Base-by-base conservation (phyloP, 2,113 vertebrate species). In the Cephalopholis sonnerati region DNA sequence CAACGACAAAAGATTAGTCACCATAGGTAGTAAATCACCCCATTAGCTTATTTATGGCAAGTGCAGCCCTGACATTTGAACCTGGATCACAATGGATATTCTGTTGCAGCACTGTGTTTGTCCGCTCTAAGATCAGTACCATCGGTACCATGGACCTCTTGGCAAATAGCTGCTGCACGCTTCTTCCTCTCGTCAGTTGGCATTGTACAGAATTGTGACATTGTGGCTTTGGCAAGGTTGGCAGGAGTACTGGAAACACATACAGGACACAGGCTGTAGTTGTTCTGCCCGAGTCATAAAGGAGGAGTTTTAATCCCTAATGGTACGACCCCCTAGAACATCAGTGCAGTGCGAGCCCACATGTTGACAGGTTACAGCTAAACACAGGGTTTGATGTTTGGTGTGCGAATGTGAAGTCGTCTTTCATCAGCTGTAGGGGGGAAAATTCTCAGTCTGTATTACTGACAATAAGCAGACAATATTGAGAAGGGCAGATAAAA, bases 141-240 rank as follows among this genome's bases (percentile, higher is more conserved):
- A 93, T 97, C 96, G 92, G 95, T 94, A 91, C 95, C 96, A 53
- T 97, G 97, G 92, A 98, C 96, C 92, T 99, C 98, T 93, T 94
- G 95, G 93, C 96, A 96, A 95, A 99, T 97, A 95, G 96, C 97
- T 55, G 96, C 95, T 54, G 97, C 97, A 91, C 96, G 94, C 89
- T 96, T 96, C 92, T 96, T 98, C 94, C 95, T 96, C 95, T 98
- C 96, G 91, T 96, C 97, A 66, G 91, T 77, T 73, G 94, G 92
- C 95, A 96, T 95, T 93, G 96, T 95, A 93, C 95, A 96, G 84
- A 94, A 95, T 54, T 97, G 96, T 86, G 97, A 97, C 94, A 98
- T 96, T 96, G 95, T 95, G 83, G 84, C 89, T 77, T 92, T 92
- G 74, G 82, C 86, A 83, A 81, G 53, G 81, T 86, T 74, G 74